These are phyloP conservation scores for Uria lomvia DNA, from an alignment of 2,113 vertebrate species.

Conservation along the genomic window DNA sequence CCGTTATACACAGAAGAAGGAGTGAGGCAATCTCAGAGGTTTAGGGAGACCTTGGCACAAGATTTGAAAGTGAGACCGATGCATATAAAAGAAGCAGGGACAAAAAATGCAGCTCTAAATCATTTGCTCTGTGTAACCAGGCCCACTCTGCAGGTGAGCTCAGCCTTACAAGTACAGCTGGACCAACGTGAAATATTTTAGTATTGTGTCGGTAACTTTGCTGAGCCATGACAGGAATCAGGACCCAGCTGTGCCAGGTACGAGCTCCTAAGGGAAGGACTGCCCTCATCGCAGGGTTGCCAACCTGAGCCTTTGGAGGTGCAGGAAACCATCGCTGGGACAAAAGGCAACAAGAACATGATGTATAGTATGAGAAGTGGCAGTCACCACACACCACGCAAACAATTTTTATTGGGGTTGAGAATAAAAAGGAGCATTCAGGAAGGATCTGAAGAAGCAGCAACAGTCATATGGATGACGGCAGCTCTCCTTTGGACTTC, in stretches of 20 bases:
- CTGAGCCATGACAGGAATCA: not conserved
- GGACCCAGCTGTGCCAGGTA: not conserved
- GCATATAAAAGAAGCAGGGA: not conserved
- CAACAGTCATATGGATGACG: rapidly evolving
- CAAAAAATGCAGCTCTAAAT: not conserved
- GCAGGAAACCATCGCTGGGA: not conserved
- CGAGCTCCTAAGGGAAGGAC: not conserved
- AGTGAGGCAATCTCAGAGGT: not conserved
- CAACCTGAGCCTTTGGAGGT: not conserved
- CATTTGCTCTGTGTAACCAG: not conserved
- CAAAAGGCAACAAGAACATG: not conserved
- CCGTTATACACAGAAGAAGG: not conserved
- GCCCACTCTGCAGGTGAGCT: not conserved
- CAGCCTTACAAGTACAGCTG: not conserved
- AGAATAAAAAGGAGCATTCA: not conserved
- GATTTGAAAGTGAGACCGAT: not conserved
- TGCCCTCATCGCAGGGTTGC: not conserved
- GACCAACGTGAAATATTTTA: not conserved
- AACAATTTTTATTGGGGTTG: not conserved
- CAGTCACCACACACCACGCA: not conserved
- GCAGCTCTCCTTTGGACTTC: not conserved
- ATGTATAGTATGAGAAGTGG: not conserved
- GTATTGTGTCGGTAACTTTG: not conserved
- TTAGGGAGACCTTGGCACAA: not conserved
- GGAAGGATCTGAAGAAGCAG: not conserved